Conservation (phyloP, 2,888 invertebrate species). For the Neoaliturus tenellus region DNA sequence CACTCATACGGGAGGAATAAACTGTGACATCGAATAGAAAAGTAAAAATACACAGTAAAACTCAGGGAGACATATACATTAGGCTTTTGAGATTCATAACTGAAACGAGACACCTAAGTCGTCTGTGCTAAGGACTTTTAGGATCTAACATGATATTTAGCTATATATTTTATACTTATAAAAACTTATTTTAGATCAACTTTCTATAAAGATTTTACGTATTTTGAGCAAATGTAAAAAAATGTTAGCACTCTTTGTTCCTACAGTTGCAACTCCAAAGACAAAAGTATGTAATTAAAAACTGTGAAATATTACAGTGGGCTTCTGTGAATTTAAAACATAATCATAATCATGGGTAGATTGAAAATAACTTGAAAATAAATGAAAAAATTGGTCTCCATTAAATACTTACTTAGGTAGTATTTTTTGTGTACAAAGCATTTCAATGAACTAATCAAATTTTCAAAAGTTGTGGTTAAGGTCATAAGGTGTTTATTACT, state of each 20-base stretch:
- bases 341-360: too few species aligned
- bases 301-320: not conserved
- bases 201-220: not conserved
- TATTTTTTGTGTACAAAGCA: too few species aligned
- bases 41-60: not conserved
- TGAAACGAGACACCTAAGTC: not conserved
- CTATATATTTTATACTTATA: conserved; percentile 1
- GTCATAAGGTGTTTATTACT: too few species aligned
- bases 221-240: conserved; percentile 30
- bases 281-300: not conserved
- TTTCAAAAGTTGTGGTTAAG: too few species aligned
- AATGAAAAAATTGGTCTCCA: too few species aligned
- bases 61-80: not conserved
- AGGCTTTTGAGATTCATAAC: not conserved
- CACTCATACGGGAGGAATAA: not conserved
- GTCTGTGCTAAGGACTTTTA: conserved; percentile 8
- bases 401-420: too few species aligned
- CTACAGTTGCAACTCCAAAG: conserved; percentile 8
- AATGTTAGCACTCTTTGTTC: conserved; percentile 20
- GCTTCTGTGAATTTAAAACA: too few species aligned
- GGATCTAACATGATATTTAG: not conserved
- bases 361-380: too few species aligned
- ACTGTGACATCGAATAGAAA: not conserved
- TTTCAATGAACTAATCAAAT: too few species aligned
- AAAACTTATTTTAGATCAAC: conserved; percentile 18